phyloP scores from a whole-genome alignment of 2,113 vertebrate species.

The Bujurquina vittata region DNA sequence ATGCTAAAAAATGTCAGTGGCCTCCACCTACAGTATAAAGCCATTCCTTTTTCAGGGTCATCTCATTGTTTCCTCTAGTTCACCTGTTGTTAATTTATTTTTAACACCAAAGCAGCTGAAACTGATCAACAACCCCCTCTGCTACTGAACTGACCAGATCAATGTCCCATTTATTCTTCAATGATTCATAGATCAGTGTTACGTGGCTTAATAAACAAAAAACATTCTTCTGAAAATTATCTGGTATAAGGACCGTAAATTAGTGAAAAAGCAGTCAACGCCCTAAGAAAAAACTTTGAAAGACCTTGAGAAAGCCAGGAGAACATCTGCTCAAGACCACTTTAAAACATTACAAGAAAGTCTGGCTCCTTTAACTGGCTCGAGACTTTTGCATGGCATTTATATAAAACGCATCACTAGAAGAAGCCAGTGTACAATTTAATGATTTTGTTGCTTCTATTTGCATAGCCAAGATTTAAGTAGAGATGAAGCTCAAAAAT shows the following conservation, averaged over 20 bases:
- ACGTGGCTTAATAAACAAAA: not conserved
- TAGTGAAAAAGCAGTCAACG: not conserved
- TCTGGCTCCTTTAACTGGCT: too few species aligned
- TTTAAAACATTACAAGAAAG: too few species aligned
- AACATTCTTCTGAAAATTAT: not conserved
- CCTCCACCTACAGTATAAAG: too few species aligned
- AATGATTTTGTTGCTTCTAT: constrained; percentile 19
- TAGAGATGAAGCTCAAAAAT: constrained; percentile 7
- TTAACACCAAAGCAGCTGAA: too few species aligned
- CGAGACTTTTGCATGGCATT: not conserved
- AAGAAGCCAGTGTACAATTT: not conserved
- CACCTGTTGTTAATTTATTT: too few species aligned
- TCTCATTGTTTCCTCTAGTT: too few species aligned
- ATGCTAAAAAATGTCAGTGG: too few species aligned
- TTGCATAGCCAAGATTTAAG: not conserved
- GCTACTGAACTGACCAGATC: too few species aligned
- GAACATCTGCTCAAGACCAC: not conserved
- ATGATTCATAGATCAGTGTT: not conserved
- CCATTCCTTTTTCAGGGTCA: too few species aligned
- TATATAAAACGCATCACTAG: not conserved
- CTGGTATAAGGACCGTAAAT: not conserved
- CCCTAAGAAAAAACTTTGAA: not conserved
- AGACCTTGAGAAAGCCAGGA: not conserved
- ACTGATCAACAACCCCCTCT: too few species aligned
- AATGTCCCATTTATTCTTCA: not conserved